Percentiles rank a stretch among this genome's conserved stretches.
Evolutionary conservation across 2,797 vertebrate species (phyloP).

Genomic region (Pipistrellus pygmaeus): DNA sequence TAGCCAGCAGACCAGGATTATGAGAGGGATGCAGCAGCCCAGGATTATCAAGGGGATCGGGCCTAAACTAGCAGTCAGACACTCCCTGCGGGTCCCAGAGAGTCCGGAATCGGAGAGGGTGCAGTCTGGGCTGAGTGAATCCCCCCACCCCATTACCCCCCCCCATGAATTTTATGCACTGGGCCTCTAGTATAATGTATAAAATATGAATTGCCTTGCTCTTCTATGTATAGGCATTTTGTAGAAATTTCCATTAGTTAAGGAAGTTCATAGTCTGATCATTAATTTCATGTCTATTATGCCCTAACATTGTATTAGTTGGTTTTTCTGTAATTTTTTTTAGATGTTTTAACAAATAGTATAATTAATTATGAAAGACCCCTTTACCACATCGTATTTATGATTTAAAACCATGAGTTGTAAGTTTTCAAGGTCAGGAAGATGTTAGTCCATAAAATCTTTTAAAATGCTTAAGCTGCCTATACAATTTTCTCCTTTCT

Average conservation of each 20-base stretch:
- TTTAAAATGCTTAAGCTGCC: conserved; percentile 32
- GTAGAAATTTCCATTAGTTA: neutral
- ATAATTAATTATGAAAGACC: neutral
- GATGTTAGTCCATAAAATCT: neutral
- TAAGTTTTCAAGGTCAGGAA: conserved; percentile 21
- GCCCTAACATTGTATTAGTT: neutral
- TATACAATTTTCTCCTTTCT: conserved; percentile 52
- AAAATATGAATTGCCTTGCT: neutral
- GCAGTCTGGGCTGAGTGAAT: too few species aligned
- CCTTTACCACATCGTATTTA: conserved; percentile 14
- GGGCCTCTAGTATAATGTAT: neutral
- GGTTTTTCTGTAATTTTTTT: neutral
- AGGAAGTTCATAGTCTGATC: neutral
- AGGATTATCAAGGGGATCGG: too few species aligned
- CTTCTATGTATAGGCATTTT: neutral
- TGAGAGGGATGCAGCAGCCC: too few species aligned
- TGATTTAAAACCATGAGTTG: neutral
- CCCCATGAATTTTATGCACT: too few species aligned
- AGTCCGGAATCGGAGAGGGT: too few species aligned
- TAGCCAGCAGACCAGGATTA: too few species aligned
- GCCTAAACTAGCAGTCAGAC: too few species aligned
- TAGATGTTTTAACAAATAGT: neutral
- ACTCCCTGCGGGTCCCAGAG: too few species aligned
- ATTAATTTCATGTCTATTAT: conserved; percentile 39
- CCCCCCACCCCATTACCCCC: too few species aligned